phyloP scores from a whole-genome alignment of 2,113 vertebrate genomes.

The Plecotus auritus region DNA sequence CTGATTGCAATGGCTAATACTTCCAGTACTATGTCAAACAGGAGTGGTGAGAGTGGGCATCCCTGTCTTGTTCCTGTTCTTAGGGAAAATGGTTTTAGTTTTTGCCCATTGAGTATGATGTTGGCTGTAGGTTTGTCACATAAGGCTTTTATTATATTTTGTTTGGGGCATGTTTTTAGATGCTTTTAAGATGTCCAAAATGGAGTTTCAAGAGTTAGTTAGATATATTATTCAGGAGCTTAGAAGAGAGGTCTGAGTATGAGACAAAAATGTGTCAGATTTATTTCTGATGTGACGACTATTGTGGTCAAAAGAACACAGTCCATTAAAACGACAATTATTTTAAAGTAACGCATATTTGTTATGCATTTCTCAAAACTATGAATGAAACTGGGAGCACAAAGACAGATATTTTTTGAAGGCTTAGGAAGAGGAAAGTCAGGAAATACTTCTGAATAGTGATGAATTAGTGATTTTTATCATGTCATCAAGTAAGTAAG shows the following conservation, averaged over 20 bases:
- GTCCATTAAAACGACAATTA: not conserved
- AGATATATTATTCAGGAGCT: not conserved
- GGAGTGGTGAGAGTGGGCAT: too few species aligned
- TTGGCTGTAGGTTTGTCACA: too few species aligned
- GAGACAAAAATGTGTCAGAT: not conserved
- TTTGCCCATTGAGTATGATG: too few species aligned
- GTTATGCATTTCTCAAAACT: not conserved
- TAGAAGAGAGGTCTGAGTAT: not conserved
- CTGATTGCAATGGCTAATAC: too few species aligned
- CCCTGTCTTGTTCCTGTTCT: too few species aligned
- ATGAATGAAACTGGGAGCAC: not conserved
- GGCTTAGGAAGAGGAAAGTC: not conserved
- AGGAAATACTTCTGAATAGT: not conserved
- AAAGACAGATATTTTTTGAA: not conserved
- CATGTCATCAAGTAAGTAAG: not conserved
- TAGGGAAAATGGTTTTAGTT: too few species aligned
- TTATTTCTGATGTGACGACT: not conserved
- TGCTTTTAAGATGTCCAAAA: not conserved
- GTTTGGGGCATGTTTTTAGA: not conserved
- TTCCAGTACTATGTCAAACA: too few species aligned
- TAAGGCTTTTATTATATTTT: not conserved
- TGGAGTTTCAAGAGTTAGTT: not conserved
- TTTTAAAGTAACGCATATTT: not conserved
- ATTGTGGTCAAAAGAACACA: not conserved
- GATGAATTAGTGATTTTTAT: not conserved